Conservation (phyloP, 2,113 vertebrate species). For the Xiphophorus maculatus region DNA sequence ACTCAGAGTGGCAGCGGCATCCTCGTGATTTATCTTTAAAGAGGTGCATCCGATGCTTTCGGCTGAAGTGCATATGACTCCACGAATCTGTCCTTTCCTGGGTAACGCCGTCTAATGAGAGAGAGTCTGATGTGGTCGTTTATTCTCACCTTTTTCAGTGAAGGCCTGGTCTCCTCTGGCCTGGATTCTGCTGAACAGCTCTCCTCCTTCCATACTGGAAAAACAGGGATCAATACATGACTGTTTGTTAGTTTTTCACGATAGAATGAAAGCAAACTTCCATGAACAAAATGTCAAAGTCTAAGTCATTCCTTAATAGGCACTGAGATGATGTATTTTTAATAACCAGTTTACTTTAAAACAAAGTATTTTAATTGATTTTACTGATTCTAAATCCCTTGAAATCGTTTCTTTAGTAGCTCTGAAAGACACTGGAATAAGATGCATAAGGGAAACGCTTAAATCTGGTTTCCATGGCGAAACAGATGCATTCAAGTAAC, state of each 20-base stretch:
- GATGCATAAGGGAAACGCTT: not conserved
- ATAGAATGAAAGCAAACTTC: not conserved
- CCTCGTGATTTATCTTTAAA: not conserved
- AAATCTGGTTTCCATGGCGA: not conserved
- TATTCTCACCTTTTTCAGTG: constrained; percentile 92
- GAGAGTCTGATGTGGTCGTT: not conserved
- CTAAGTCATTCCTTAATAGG: not conserved
- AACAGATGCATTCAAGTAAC: not conserved
- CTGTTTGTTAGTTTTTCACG: not conserved
- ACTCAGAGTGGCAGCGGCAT: not conserved
- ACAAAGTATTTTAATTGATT: not conserved
- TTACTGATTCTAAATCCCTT: not conserved
- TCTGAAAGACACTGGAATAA: not conserved
- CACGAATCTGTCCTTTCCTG: not conserved
- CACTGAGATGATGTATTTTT: not conserved
- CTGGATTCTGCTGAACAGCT: constrained; percentile 96
- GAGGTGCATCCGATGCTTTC: not conserved
- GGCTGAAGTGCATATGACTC: not conserved
- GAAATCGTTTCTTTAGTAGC: not conserved
- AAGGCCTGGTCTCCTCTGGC: constrained; percentile 97
- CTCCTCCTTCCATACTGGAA: constrained; percentile 96
- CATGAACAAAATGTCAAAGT: not conserved
- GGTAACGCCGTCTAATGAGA: not conserved
- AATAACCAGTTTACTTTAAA: no score
- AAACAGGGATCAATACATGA: not conserved